Base-by-base conservation (phyloP, 2,888 invertebrate species). In the Galeopsomyia nigrocyanea region DNA sequence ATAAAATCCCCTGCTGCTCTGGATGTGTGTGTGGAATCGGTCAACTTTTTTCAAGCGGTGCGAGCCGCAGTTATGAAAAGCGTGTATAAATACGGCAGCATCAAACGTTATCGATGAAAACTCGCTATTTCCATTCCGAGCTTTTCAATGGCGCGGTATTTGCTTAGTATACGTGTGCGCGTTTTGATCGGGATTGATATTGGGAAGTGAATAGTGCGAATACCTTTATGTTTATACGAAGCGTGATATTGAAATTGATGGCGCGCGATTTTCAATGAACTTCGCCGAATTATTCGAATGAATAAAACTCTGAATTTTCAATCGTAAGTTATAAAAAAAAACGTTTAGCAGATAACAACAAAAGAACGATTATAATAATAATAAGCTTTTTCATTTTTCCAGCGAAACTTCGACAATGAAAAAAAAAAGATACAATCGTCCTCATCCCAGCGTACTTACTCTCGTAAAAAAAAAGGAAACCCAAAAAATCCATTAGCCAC, bases 401-500 rank as follows among this genome's bases (percentile, higher is more conserved):
- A 21, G 21, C 55, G 10, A 1, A 21, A 55, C 21, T 55, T 14
- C 14, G 21, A 21, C 21, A 13, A 55, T 22, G 22, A 21, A 21
- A 13, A 21, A 17, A 26, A 50, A 31, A n/a, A n/a, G n/a, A n/a
- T n/a, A n/a, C n/a, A 56, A 49, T 57, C 58, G 49, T 58, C 49
- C 58, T 68, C 46, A 14, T 10, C 58, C 22, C 13, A 22, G 0
- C 14, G 55, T 7, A 47, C 10, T 13, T n/a, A 14, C n/a, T 16
- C 22, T 47, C 39, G 50, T 39, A 50, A 67, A 49, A 56, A 46
- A 70, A 57, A 64, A 46, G 49, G 22, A 13, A 61, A 56, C 61
- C 22, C n/a, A 60, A 31, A 64, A 55, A 58, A 26, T 70, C 68
- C 71, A 66, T 71, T 71, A 71, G 47, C 17, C n/a, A n/a, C 60